Percentiles rank a stretch among this genome's conserved stretches.
Evolutionary conservation across 2,113 vertebrate species (phyloP).

Genomic region (zebrafish (Danio rerio)): DNA sequence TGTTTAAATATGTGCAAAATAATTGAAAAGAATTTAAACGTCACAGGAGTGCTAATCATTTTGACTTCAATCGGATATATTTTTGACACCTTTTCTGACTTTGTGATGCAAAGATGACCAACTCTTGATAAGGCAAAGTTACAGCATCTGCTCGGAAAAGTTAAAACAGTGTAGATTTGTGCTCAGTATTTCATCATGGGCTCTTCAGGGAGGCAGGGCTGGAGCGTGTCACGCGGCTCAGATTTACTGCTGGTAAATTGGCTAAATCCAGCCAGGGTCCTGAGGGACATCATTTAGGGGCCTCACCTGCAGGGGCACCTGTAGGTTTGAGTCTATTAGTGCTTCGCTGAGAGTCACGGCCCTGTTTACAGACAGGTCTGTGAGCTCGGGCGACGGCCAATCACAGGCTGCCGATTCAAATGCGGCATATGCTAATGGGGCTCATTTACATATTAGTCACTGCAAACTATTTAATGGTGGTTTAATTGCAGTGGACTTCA

Average conservation of each 20-base stretch:
- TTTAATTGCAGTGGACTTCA: too few species aligned
- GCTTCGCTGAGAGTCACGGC: conserved; percentile 46
- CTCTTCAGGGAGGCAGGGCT: conserved; percentile 50
- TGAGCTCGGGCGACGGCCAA: conserved; percentile 45
- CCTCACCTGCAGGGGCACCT: conserved; percentile 61
- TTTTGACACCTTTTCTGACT: not conserved
- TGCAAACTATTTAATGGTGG: too few species aligned
- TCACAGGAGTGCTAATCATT: too few species aligned
- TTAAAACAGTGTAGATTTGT: conserved; percentile 55
- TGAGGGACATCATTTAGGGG: conserved; percentile 60
- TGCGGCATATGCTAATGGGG: not conserved
- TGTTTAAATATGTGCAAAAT: too few species aligned
- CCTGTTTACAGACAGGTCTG: conserved; percentile 50
- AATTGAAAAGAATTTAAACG: too few species aligned
- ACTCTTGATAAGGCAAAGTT: conserved; percentile 40
- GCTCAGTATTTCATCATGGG: conserved; percentile 58
- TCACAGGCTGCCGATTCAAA: conserved; percentile 45
- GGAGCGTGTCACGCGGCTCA: conserved; percentile 27
- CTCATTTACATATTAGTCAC: too few species aligned
- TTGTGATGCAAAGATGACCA: conserved; percentile 39
- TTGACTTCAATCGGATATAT: not conserved
- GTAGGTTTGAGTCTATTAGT: conserved; percentile 57
- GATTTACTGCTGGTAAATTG: conserved; percentile 58
- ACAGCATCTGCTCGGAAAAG: conserved; percentile 40
- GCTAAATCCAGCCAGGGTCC: conserved; percentile 60